Evolutionary conservation across 2,888 invertebrate species (phyloP), one percentile per base, ranked within the genome.

Genomic region (Agapostemon virescens): DNA sequence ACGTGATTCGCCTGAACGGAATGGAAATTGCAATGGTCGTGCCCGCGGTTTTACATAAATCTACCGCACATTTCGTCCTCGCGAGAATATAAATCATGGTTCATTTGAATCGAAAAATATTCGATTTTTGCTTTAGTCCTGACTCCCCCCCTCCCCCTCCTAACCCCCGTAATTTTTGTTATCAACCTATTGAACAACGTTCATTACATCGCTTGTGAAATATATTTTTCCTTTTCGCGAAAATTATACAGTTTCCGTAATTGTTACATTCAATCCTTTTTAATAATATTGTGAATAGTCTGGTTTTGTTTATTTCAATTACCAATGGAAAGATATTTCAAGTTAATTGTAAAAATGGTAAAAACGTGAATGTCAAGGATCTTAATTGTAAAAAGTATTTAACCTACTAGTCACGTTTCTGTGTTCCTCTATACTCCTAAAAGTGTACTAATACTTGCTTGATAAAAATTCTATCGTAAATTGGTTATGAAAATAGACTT

Each of bases 41-140:
- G 26, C 33, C 49, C 30, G 45, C n/a, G 26, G 67, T 38, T 42
- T 71, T 38, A 15, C 23, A 30, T 64, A 69, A 81, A 80, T 72
- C 30, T 64, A n/a, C 3, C 52, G 17, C 23, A 15, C 15, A 23
- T 23, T 26, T 58, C 55, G 40, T 36, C 15, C 26, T 0, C 0
- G 30, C 23, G 17, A 23, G 71, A 70, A 69, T 49, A 69, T 64
- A 55, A 68, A 80, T 26, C 20, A 33, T 2, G 17, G 30, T n/a
- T 40, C 30, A n/a, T 15, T 42, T 4, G n/a, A 61, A 15, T 40
- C 69, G 38, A 38, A 38, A 55, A 40, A 26, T 38, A 55, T 26
- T 61, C 33, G 30, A 9, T 30, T 30, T 20, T 58, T 58, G 23
- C 52, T 30, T 26, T 6, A 17, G 58, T 6, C 17, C 30, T 30